Base-by-base conservation (phyloP, 2,113 vertebrate species). In the Gyps fulvus region DNA sequence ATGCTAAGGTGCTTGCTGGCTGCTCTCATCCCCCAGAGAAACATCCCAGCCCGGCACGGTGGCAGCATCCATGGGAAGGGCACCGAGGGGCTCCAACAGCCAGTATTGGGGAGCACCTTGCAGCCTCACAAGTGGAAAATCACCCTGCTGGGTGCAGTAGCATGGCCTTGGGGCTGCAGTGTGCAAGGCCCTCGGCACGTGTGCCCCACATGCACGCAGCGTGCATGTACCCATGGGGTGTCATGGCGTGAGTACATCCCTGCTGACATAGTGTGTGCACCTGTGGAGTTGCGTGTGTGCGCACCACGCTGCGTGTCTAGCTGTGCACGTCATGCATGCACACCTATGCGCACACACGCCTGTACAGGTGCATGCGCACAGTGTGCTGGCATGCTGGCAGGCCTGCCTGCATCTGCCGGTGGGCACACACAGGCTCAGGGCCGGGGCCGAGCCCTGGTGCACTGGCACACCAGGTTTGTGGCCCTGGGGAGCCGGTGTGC, bases 201-300 rank as follows among this genome's bases (percentile, higher is more conserved):
- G 25, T 63, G 23, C 13, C 47, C n/a, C 1, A 0, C 66, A 20
- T 47, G 43, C 65, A 61, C 3, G 0, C 18, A 55, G 38, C 1
- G 0, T 7, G 1, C 0, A 0, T 17, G 38, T 65, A 42, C 62
- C 18, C 45, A 2, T 0, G 0, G 22, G 20, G 11, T 13, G 61
- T 52, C 25, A 1, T 0, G 19, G 31, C 42, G 19, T 2, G 18
- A 86, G 63, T 34, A 6, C 54, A 31, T 13, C 66, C 47, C 63
- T 4, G 19, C 13, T 3, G 49, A 32, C 25, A 13, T 0, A 0
- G n/a, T 0, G 1, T 0, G 9, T 2, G 32, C 32, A 20, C 72
- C 72, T n/a, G 43, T 0, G 0, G 57, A 55, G 67, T 72, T 21
- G 1, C 1, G 0, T 4, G 11, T 50, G 58, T 2, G 5, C 1